These are phyloP conservation scores for Grammomys dolichurus DNA, from an alignment of 2,113 vertebrate genomes.

Conservation along the genomic window DNA sequence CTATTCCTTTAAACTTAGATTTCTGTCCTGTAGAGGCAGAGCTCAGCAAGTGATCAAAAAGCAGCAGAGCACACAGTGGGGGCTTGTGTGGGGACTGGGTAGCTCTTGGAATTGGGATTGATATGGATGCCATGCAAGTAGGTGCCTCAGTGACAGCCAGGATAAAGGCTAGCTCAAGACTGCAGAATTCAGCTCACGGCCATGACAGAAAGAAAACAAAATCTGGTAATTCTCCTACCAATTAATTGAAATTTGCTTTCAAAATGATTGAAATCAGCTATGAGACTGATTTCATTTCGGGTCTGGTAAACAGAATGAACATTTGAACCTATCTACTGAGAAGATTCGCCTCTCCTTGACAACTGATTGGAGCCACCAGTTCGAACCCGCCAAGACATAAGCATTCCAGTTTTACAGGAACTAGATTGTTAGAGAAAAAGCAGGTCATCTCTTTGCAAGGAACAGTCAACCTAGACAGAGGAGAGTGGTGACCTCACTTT, in stretches of 20 bases:
- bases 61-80: conserved; percentile 84
- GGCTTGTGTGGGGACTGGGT: conserved; percentile 78
- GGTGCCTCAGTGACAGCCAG: conserved; percentile 86
- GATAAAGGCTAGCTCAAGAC: conserved; percentile 84
- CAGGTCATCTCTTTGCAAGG: conserved; percentile 86
- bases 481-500: conserved; percentile 74
- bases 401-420: conserved; percentile 89
- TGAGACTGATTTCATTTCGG: conserved; percentile 76
- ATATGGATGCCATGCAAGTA: conserved; percentile 90
- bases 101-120: conserved; percentile 82
- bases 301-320: conserved; percentile 85
- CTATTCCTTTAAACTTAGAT: conserved; percentile 75
- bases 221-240: conserved; percentile 83
- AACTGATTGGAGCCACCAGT: conserved; percentile 88
- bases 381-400: conserved; percentile 88
- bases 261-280: conserved; percentile 82
- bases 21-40: conserved; percentile 86
- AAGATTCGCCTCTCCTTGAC: conserved; percentile 89
- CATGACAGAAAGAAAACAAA: conserved; percentile 83
- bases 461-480: conserved; percentile 82
- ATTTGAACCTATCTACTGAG: conserved; percentile 90
- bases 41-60: conserved; percentile 87
- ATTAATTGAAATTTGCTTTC: conserved; percentile 80
- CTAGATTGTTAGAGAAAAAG: conserved; percentile 90
- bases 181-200: conserved; percentile 81